These are phyloP conservation scores for Calosoma granatense DNA, from an alignment of 1,140 invertebrate species.

Conservation along the genomic window DNA sequence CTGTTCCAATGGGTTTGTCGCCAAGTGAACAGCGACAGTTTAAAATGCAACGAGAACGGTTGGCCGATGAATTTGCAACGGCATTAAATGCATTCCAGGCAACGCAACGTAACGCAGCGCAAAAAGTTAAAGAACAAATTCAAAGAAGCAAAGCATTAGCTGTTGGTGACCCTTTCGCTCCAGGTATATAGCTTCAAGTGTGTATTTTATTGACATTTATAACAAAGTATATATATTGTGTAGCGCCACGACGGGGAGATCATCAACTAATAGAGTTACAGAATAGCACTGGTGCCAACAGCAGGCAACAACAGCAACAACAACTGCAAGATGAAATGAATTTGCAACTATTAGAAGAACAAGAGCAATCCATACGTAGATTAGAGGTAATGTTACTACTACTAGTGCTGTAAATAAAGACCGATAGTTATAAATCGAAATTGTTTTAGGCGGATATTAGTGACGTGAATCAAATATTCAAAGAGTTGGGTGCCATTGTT, in stretches of 20 bases:
- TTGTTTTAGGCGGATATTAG: constrained; percentile 76
- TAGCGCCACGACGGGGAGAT: constrained; percentile 21
- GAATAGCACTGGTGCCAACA: constrained; percentile 37
- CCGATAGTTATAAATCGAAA: constrained; percentile 15
- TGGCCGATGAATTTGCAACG: constrained; percentile 88
- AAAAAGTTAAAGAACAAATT: constrained; percentile 76
- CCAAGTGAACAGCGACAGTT: constrained; percentile 63
- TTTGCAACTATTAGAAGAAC: constrained; percentile 73
- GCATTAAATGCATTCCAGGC: constrained; percentile 84
- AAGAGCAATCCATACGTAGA: constrained; percentile 81
- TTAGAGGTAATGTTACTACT: constrained; percentile 62
- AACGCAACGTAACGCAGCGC: constrained; percentile 66
- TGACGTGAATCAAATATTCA: constrained; percentile 97
- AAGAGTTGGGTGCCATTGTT: constrained; percentile 90
- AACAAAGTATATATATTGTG: constrained; percentile 10
- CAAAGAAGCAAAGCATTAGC: constrained; percentile 46
- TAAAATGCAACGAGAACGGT: constrained; percentile 82
- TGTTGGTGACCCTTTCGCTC: constrained; percentile 38
- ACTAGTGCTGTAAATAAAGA: too few relatives aligned
- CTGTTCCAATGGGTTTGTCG: constrained; percentile 39
- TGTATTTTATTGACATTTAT: too few relatives aligned
- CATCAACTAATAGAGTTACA: constrained; percentile 56
- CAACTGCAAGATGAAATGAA: constrained; percentile 80
- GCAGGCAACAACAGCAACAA: constrained; percentile 54
- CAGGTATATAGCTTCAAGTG: constrained; percentile 13